Conservation (phyloP, 64 coral and sea anemone genomes). For the Porites australiensis region DNA sequence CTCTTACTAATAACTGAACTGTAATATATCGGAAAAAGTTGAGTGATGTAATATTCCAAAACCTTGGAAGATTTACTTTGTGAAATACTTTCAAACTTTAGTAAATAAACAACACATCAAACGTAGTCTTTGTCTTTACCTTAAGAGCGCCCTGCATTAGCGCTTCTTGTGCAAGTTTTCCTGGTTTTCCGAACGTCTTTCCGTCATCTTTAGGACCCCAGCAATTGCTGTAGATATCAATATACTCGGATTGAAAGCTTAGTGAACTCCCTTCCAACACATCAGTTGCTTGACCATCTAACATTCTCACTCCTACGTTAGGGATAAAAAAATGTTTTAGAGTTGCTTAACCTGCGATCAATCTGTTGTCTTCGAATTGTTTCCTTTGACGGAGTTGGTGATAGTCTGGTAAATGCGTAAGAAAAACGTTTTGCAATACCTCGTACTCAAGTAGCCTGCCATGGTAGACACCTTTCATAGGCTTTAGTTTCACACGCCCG, state of each 20-base stretch:
- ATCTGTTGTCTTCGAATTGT: too few relatives aligned
- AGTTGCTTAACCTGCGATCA: too few relatives aligned
- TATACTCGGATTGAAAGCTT: slow-evolving; percentile 96
- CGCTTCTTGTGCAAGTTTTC: slow-evolving; percentile 95
- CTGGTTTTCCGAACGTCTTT: slow-evolving; percentile 98
- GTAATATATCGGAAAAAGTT: too few relatives aligned
- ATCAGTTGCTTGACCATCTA: slow-evolving; percentile 96
- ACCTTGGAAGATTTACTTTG: too few relatives aligned
- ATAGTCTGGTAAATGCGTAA: too few relatives aligned
- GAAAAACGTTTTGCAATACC: too few relatives aligned
- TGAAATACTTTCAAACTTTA: background rate
- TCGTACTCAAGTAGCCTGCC: too few relatives aligned
- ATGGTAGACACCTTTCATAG: too few relatives aligned
- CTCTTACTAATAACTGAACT: too few relatives aligned
- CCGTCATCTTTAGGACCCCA: slow-evolving; percentile 99
- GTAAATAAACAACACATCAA: background rate
- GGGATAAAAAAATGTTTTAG: background rate
- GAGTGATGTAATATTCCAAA: too few relatives aligned
- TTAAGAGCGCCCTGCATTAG: slow-evolving; percentile 91
- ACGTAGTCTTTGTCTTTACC: slow-evolving; percentile 10
- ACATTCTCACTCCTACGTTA: slow-evolving; percentile 83
- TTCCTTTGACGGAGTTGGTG: too few relatives aligned
- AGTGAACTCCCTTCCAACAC: slow-evolving; percentile 94
- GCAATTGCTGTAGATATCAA: slow-evolving; percentile 96
- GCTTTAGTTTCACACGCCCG: too few relatives aligned